phyloP scores from a whole-genome alignment of 1,140 invertebrate species.

The Tigriopus japonicus region DNA sequence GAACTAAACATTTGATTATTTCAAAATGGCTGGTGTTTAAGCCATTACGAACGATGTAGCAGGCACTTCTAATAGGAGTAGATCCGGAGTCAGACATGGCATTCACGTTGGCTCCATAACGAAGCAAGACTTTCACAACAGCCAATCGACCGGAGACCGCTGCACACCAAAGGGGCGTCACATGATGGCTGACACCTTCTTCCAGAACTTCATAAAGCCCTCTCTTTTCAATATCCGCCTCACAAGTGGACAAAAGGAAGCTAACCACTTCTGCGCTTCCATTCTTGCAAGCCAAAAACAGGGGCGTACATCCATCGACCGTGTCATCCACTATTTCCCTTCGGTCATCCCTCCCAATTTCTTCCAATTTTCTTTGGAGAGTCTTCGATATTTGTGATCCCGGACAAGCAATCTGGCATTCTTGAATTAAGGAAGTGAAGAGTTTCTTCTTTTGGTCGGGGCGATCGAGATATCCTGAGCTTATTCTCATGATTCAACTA shows the following conservation, averaged over 20 bases:
- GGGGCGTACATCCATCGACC: conserved; percentile 23
- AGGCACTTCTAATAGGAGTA: conserved; percentile 28
- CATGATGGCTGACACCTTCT: conserved; percentile 24
- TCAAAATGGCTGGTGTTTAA: conserved; percentile 24
- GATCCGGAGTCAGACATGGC: conserved; percentile 27
- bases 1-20: conserved; percentile 25
- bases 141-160: conserved; percentile 26
- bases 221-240: conserved; percentile 25
- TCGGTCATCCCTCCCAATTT: conserved; percentile 17
- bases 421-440: conserved; percentile 6
- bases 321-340: conserved; percentile 19
- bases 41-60: conserved; percentile 23
- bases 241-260: conserved; percentile 26
- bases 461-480: conserved; percentile 1
- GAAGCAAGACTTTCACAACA: conserved; percentile 25
- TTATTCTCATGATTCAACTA: background rate
- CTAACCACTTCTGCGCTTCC: conserved; percentile 26
- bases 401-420: conserved; percentile 14
- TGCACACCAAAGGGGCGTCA: conserved; percentile 29
- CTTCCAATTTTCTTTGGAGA: conserved; percentile 19
- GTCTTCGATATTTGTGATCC: conserved; percentile 17
- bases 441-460: background rate
- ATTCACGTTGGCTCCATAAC: conserved; percentile 27
- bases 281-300: conserved; percentile 25
- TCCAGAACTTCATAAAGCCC: conserved; percentile 24